phyloP scores from a whole-genome alignment of 2,888 invertebrate genomes.

The Lithophane ornitopus region DNA sequence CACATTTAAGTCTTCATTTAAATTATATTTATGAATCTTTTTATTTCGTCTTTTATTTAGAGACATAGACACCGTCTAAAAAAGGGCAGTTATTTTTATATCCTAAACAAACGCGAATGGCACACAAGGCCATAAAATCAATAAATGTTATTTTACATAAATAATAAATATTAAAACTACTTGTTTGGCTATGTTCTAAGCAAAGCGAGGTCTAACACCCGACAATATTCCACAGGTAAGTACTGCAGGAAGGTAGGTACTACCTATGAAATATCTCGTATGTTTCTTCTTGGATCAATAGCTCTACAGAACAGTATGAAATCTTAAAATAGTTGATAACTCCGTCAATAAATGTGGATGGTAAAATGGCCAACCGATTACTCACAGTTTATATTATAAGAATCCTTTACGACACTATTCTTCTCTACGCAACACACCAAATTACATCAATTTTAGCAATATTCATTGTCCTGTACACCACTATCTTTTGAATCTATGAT shows the following conservation, averaged over 20 bases:
- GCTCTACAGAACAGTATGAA: slow-evolving; percentile 1
- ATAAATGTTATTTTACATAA: background rate
- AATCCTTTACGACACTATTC: slow-evolving; percentile 59
- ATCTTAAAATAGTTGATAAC: slow-evolving; percentile 23
- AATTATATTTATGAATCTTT: slow-evolving; percentile 43
- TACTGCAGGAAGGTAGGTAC: slow-evolving; percentile 10
- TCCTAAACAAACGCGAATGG: background rate
- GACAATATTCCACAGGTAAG: background rate
- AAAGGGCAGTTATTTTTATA: background rate
- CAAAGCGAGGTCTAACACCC: slow-evolving; percentile 3
- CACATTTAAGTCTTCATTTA: slow-evolving; percentile 45
- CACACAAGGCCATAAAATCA: slow-evolving; percentile 5
- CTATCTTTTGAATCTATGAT: slow-evolving; percentile 78
- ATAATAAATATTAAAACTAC: slow-evolving; percentile 1
- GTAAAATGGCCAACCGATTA: slow-evolving; percentile 60
- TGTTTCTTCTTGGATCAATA: slow-evolving; percentile 40
- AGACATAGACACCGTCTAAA: background rate
- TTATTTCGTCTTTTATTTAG: background rate
- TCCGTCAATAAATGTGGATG: slow-evolving; percentile 13
- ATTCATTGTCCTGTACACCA: slow-evolving; percentile 74
- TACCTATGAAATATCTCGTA: slow-evolving; percentile 18
- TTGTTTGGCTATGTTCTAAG: slow-evolving; percentile 5
- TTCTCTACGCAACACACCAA: slow-evolving; percentile 69
- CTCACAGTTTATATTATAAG: slow-evolving; percentile 65
- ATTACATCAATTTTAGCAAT: slow-evolving; percentile 70